Conservation (phyloP, 2,888 invertebrate genomes). For the Chrysopilus asiliformis region DNA sequence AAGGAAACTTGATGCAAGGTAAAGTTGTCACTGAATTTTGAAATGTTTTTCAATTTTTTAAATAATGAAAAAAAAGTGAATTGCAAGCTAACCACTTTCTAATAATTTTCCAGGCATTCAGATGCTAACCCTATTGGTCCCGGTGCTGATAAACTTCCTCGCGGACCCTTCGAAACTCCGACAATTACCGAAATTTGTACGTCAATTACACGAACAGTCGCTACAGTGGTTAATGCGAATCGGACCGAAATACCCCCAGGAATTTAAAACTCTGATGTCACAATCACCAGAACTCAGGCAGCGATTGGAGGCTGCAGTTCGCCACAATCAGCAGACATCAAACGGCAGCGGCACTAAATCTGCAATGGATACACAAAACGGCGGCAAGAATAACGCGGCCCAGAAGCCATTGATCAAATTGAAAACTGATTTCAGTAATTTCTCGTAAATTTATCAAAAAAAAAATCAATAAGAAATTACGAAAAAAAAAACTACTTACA, state of each 20-base stretch:
- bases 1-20: conserved; percentile 51
- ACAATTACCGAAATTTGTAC: conserved; percentile 47
- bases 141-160: conserved; percentile 77
- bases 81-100: too few species aligned
- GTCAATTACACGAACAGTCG: conserved; percentile 73
- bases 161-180: conserved; percentile 51
- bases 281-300: conserved; percentile 65
- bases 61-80: too few species aligned
- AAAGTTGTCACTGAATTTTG: conserved; percentile 23
- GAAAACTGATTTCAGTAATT: conserved; percentile 91
- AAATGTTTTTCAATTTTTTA: too few species aligned
- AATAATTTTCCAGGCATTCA: conserved; percentile 54
- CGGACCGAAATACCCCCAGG: conserved; percentile 86
- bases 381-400: conserved; percentile 18
- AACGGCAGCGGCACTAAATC: conserved; percentile 32
- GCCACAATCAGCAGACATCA: conserved; percentile 51
- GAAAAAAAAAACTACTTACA: background rate
- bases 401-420: conserved; percentile 70
- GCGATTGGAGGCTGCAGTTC: conserved; percentile 75
- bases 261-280: conserved; percentile 83
- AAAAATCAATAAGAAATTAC: background rate
- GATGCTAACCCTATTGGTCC: conserved; percentile 78
- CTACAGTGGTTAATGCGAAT: conserved; percentile 82
- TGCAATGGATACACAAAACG: conserved; percentile 36
- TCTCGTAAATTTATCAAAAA: conserved; percentile 50